Conservation (phyloP, 2,797 vertebrate genomes). For the Chiloscyllium punctatum region DNA sequence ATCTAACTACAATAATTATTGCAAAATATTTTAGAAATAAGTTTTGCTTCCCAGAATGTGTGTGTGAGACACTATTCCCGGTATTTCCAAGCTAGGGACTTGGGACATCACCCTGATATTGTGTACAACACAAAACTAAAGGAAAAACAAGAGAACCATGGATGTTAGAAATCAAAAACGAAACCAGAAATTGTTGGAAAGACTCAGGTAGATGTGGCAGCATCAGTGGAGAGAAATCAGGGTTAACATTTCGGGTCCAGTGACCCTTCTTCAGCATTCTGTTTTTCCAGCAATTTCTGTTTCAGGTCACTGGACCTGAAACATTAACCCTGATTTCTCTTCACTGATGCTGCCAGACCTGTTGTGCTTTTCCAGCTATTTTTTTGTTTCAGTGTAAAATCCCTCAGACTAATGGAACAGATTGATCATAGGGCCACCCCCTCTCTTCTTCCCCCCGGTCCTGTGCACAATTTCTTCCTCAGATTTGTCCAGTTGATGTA, state of each 20-base stretch:
- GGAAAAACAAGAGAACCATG: no score
- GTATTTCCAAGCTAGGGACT: not conserved
- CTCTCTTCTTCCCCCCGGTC: fast-evolving
- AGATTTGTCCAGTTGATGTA: not conserved
- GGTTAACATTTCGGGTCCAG: no score
- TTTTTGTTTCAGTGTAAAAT: not conserved
- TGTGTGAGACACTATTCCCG: not conserved
- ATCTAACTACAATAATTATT: not conserved
- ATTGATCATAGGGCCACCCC: not conserved
- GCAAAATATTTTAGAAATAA: not conserved
- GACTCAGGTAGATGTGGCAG: no score
- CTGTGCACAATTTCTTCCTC: not conserved
- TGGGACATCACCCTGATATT: not conserved
- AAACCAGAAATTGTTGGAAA: no score
- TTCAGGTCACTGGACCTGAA: no score
- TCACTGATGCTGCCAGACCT: no score
- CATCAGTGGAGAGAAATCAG: no score
- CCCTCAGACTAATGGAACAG: not conserved
- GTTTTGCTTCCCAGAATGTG: not conserved
- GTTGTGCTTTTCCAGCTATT: no score
- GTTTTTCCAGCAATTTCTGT: no score
- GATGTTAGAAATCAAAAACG: no score
- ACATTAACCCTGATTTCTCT: no score
- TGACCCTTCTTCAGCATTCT: no score
- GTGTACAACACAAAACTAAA: not conserved